These are phyloP conservation scores for Bradysia coprophila DNA, from an alignment of 1,140 invertebrate genomes.

Conservation along the genomic window DNA sequence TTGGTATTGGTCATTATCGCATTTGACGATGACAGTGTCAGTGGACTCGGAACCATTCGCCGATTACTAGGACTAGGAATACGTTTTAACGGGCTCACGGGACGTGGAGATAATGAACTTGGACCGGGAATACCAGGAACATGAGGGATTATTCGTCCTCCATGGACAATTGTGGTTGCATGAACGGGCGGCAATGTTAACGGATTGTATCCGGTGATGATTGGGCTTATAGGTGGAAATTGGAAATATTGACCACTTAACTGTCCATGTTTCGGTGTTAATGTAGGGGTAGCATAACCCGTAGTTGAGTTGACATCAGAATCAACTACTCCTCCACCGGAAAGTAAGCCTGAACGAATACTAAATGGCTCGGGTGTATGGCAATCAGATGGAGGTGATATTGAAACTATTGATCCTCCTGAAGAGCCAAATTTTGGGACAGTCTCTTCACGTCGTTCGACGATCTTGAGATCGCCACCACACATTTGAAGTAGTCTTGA, in stretches of 20 bases:
- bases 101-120: conserved; percentile 23
- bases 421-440: conserved; percentile 17
- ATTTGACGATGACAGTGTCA: neutral
- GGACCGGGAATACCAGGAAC: conserved; percentile 76
- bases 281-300: conserved; percentile 48
- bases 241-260: conserved; percentile 12
- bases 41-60: neutral
- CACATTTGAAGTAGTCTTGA: conserved; percentile 2
- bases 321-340: conserved; percentile 10
- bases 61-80: neutral
- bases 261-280: conserved; percentile 20
- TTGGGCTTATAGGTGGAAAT: conserved; percentile 11
- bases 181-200: conserved; percentile 4
- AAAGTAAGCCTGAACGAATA: conserved; percentile 17
- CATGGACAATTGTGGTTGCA: conserved; percentile 35
- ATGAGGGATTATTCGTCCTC: conserved; percentile 57
- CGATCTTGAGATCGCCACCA: conserved; percentile 7
- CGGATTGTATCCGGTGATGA: conserved; percentile 13
- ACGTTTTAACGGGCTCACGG: no score
- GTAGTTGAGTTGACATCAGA: conserved; percentile 38
- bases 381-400: conserved; percentile 15
- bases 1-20: conserved; percentile 4
- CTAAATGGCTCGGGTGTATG: conserved; percentile 14
- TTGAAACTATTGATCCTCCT: conserved; percentile 19
- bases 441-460: conserved; percentile 15